A percentile compares a stretch with the other conserved stretches of the same genome.
These are phyloP conservation scores for Gryllus bimaculatus DNA, from an alignment of 1,140 invertebrate species.

Conservation along the genomic window DNA sequence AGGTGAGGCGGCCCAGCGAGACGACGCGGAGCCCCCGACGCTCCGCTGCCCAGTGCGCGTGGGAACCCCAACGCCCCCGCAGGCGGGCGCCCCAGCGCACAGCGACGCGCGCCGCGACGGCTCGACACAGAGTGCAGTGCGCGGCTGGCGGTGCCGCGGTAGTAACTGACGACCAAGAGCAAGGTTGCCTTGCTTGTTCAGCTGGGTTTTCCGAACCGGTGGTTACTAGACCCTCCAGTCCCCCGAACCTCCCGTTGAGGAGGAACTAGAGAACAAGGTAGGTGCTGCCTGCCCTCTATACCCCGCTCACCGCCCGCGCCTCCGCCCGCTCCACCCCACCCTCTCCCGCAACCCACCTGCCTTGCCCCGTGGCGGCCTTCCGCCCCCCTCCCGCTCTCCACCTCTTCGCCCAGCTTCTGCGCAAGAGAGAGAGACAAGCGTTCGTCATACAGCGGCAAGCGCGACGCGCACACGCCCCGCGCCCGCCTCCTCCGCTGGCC, in stretches of 20 bases:
- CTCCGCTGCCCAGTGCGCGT: no score
- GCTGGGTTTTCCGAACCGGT: slow-evolving; percentile 2
- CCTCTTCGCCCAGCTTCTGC: not conserved
- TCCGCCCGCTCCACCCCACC: no score
- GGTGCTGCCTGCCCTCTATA: not conserved
- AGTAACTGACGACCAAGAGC: not conserved
- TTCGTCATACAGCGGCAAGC: not conserved
- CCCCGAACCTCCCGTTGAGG: not conserved
- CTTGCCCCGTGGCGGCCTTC: no score
- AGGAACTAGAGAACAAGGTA: not conserved
- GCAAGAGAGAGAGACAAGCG: not conserved
- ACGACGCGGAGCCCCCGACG: not conserved
- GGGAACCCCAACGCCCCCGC: no score
- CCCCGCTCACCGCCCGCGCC: no score
- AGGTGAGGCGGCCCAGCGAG: not conserved
- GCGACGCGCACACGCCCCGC: no score
- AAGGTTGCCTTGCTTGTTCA: not conserved
- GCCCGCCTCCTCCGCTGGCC: not conserved
- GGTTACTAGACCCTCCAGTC: not conserved
- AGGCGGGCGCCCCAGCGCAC: not conserved
- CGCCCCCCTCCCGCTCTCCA: not conserved
- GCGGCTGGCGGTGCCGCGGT: not conserved
- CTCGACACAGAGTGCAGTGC: not conserved
- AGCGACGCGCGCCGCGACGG: not conserved
- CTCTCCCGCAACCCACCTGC: not conserved